phyloP scores from a whole-genome alignment of 2,888 invertebrate species.

The Diaperis boleti region DNA sequence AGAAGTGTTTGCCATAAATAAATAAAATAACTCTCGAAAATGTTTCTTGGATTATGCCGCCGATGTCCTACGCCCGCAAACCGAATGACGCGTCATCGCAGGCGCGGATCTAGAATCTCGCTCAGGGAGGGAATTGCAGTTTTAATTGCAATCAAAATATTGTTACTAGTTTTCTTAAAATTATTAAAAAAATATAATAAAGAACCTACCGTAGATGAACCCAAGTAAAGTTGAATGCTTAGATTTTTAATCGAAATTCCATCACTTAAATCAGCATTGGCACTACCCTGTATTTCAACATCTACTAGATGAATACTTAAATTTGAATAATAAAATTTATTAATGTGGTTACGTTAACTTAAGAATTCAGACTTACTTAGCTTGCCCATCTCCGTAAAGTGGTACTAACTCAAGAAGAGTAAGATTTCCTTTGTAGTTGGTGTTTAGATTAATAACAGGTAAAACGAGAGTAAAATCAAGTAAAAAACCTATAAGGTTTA shows the following conservation, averaged over 20 bases:
- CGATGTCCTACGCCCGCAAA: too few relatives aligned
- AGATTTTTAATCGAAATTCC: slow-evolving; percentile 20
- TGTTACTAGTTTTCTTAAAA: background rate
- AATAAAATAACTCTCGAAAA: too few relatives aligned
- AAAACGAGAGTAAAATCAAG: slow-evolving; percentile 25
- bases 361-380: slow-evolving; percentile 25
- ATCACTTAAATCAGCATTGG: background rate
- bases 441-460: slow-evolving; percentile 24
- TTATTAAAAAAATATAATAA: background rate
- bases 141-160: too few relatives aligned
- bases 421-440: slow-evolving; percentile 14
- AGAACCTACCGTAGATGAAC: slow-evolving; percentile 15
- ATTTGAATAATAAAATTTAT: background rate
- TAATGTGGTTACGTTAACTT: background rate
- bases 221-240: slow-evolving; percentile 10
- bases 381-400: slow-evolving; percentile 24
- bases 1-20: too few relatives aligned
- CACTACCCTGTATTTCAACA: slow-evolving; percentile 11
- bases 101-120: too few relatives aligned
- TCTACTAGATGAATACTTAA: slow-evolving; percentile 20
- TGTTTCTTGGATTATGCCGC: too few relatives aligned
- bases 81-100: too few relatives aligned
- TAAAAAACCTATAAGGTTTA: background rate
- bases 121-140: too few relatives aligned
- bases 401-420: slow-evolving; percentile 10